Percentiles rank a stretch among this genome's conserved stretches.
Conservation (phyloP, 2,797 vertebrate genomes). For the Otolemur crassicaudatus region DNA sequence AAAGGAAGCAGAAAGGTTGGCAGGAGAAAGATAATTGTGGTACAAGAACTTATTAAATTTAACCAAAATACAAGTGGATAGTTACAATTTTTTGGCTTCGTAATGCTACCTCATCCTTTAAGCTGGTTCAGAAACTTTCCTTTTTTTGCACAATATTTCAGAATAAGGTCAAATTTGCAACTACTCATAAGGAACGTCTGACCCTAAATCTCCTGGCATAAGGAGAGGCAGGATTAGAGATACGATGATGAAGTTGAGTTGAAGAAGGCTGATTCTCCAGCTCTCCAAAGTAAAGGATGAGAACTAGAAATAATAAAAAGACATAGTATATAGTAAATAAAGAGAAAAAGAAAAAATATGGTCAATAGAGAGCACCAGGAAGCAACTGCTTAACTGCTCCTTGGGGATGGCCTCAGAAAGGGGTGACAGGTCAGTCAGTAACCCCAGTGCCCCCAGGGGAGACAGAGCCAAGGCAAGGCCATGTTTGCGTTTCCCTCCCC, state of each 20-base stretch:
- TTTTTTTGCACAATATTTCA: background rate
- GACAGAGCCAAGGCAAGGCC: no score
- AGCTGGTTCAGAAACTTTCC: background rate
- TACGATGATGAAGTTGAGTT: background rate
- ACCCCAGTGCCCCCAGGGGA: rapidly evolving
- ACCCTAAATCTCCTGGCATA: background rate
- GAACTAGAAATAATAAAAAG: background rate
- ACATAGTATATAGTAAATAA: background rate
- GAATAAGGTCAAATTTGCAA: background rate
- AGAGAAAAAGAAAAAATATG: background rate
- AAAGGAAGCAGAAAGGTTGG: background rate
- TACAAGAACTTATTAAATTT: background rate
- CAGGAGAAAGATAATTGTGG: background rate
- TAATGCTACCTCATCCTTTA: background rate
- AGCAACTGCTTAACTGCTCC: rapidly evolving
- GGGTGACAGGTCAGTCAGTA: background rate
- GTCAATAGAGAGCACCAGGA: background rate
- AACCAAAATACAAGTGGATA: background rate
- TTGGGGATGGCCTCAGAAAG: background rate
- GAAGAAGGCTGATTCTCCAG: background rate
- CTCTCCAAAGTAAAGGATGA: background rate
- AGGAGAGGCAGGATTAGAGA: background rate
- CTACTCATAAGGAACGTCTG: background rate
- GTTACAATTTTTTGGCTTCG: background rate
- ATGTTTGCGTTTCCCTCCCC: background rate